Evolutionary conservation across 1,140 invertebrate genomes (phyloP), one percentile per base, ranked within the genome.

Genomic region (Hetaerina americana): DNA sequence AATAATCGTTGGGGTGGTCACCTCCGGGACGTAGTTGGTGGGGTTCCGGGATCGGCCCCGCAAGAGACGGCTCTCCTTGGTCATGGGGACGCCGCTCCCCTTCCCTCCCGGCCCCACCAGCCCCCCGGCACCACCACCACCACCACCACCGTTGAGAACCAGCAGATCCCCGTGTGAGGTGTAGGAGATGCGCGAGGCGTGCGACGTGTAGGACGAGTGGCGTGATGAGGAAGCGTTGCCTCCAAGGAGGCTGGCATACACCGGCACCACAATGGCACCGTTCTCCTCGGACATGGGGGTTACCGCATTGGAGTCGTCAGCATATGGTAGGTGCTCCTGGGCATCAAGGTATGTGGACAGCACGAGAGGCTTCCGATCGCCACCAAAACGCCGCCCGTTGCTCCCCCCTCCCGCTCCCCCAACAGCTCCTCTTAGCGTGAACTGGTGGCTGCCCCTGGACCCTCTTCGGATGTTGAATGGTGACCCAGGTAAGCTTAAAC

Each of bases 221-320:
- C 94, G 87, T 71, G 93, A 95, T n/a, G 40, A 57, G 40, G 40
- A 57, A 57, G 40, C 40, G 40, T 57, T 57, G 40, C 40, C 40
- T 74, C 91, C 75, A 79, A 82, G 70, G 80, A 92, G 85, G 82
- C 89, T 92, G 73, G 90, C 85, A 81, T 94, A 94, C 76, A 93
- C 89, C 6, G 94, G 92, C 74, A 96, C 91, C 76, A 96, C 92
- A 80, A 96, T 95, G 75, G 93, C 93, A 75, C 94, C 94, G 81
- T 96, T 96, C 81, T 98, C 95, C 84, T 98, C 96, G 70, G 94
- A 97, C 92, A 97, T 96, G 15, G 96, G 96, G 66, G 96, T 98
- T 2, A 97, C 96, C 69, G 96, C 96, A 78, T 95, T 95, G 67
- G 95, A 97, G 81, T 98, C 96, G 81, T 98, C 96, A 27, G 95